Base-by-base conservation (phyloP, 2,113 vertebrate species). In the Empidonax traillii region DNA sequence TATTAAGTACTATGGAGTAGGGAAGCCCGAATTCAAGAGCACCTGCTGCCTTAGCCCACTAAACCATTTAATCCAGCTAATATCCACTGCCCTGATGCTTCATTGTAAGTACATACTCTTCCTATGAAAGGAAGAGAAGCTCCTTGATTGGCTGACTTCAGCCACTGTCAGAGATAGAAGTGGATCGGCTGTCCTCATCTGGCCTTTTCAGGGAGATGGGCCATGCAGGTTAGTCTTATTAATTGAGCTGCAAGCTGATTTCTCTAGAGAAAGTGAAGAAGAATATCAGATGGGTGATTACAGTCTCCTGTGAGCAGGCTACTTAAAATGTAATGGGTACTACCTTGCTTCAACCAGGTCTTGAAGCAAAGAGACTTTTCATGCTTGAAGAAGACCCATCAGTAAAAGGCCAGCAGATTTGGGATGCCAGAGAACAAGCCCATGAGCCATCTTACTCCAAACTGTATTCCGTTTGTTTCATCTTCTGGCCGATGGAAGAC, bases 101-200 rank as follows among this genome's bases (percentile, higher is more conserved):
- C 55, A 83, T 77, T 90, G 1, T 47, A 65, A 78, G 37, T 69
- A 37, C 2, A 0, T 56, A 17, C 49, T 86, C 69, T 89, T 89
- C 82, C 47, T 91, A 2, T 67, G 72, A 84, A 93, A 86, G 59
- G 68, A 90, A 74, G 63, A 88, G 72, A 59, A 56, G 59, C 46
- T 96, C 33, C 65, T 84, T 84, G 22, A 15, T 88, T 86, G 65
- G 39, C 61, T 95, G 90, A 37, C 46, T 88, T 89, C 25, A 94
- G 55, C 59, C 61, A 44, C 51, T 63, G 4, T 44, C 52, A 49
- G 80, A 81, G 41, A 27, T 88, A 43, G 79, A 88, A 67, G 20
- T 43, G 30, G 65, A 84, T 90, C 71, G 83, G 19, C 71, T 94
- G 65, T 84, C 61, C 85, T 77, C 47, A 61, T 61, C 39, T 78